Percentiles rank a stretch among this genome's conserved stretches.
Evolutionary conservation across 2,797 vertebrate species (phyloP).

Genomic region (Falco naumanni): DNA sequence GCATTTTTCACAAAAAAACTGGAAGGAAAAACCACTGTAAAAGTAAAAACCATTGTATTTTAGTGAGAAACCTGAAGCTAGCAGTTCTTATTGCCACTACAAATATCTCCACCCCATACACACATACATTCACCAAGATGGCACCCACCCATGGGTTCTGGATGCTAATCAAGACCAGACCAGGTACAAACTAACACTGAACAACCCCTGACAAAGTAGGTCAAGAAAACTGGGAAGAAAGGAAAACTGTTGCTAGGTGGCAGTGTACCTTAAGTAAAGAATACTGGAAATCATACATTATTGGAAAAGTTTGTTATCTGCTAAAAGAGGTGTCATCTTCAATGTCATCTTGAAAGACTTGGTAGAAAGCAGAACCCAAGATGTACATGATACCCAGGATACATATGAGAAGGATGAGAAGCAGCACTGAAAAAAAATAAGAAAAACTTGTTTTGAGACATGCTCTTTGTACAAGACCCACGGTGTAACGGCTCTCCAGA

Average conservation of each 20-base stretch:
- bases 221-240: conserved; percentile 46
- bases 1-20: background rate
- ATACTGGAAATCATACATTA: conserved; percentile 15
- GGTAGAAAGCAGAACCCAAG: background rate
- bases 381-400: background rate
- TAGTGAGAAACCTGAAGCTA: conserved; percentile 1
- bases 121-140: background rate
- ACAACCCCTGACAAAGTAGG: conserved; percentile 46
- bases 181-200: conserved; percentile 32
- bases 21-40: background rate
- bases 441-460: background rate
- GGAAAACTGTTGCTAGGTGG: conserved; percentile 70
- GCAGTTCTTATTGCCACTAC: background rate
- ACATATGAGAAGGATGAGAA: background rate
- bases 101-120: background rate
- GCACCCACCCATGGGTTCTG: background rate
- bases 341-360: background rate
- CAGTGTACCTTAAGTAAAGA: conserved; percentile 72
- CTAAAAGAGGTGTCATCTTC: background rate
- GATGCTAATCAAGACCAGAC: conserved; percentile 20
- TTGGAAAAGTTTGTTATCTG: background rate
- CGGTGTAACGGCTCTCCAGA: background rate
- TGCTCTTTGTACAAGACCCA: accelerated
- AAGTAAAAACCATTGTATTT: background rate
- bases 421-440: background rate